Conservation (phyloP, 2,888 invertebrate species). For the Copidosoma aretas region DNA sequence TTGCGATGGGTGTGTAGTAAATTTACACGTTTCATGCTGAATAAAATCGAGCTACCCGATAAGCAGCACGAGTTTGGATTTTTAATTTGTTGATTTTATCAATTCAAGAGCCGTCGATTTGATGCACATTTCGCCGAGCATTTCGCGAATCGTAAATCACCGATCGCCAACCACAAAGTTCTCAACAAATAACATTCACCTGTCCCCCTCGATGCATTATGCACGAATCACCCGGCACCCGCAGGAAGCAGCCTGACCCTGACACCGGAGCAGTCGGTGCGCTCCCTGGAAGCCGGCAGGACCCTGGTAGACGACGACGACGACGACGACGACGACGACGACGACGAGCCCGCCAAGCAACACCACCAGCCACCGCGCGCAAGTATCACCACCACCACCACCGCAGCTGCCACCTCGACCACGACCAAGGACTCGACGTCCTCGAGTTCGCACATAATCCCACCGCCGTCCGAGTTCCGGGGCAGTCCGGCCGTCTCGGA, state of each 20-base stretch:
- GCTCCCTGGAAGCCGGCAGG: conserved; percentile 48
- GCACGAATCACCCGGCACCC: neutral
- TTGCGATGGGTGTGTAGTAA: too few species aligned
- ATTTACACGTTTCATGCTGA: too few species aligned
- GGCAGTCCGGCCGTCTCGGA: conserved; percentile 71
- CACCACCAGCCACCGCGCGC: conserved; percentile 67
- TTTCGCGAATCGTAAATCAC: too few species aligned
- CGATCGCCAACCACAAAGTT: too few species aligned
- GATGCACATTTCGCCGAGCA: too few species aligned
- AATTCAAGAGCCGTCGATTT: too few species aligned
- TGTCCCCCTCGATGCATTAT: too few species aligned
- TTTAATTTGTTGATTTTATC: too few species aligned
- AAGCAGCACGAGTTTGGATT: too few species aligned
- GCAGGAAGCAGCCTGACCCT: conserved; percentile 58
- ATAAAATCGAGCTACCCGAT: too few species aligned
- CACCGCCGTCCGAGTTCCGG: conserved; percentile 62
- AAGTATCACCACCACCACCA: conserved; percentile 52
- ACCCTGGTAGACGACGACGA: conserved; percentile 41
- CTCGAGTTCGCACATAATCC: conserved; percentile 65
- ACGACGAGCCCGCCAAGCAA: neutral
- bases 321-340: conserved; percentile 4
- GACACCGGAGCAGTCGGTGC: conserved; percentile 58
- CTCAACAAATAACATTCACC: too few species aligned
- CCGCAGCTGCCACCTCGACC: conserved; percentile 60
- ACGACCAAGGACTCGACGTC: conserved; percentile 44